phyloP scores from a whole-genome alignment of 1,140 invertebrate genomes.

The Triops cancriformis region DNA sequence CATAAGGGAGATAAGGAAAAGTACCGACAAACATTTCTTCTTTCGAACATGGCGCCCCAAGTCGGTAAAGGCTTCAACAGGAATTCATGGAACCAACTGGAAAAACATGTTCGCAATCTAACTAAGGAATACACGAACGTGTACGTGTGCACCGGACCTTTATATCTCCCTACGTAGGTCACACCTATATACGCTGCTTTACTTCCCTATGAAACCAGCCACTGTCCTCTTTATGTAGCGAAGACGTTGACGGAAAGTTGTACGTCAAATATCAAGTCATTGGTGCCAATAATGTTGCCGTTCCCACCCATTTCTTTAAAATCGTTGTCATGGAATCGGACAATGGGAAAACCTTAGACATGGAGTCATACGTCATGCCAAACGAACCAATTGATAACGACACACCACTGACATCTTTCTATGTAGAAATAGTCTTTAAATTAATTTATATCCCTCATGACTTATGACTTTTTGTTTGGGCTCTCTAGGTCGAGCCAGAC shows the following conservation, averaged over 20 bases:
- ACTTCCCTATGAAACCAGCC: no score
- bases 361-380: conserved; percentile 93
- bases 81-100: conserved; percentile 82
- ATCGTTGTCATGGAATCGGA: conserved; percentile 66
- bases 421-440: neutral
- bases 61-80: conserved; percentile 94
- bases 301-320: conserved; percentile 99
- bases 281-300: conserved; percentile 85
- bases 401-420: conserved; percentile 49
- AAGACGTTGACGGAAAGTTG: conserved; percentile 74
- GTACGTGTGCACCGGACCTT: conserved; percentile 91
- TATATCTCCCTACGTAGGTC: conserved; percentile 77
- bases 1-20: conserved; percentile 69
- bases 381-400: conserved; percentile 74
- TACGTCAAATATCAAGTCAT: conserved; percentile 96
- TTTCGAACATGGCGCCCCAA: conserved; percentile 95
- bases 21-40: conserved; percentile 82
- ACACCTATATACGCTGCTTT: no score
- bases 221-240: conserved; percentile 43
- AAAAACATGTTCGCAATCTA: conserved; percentile 77
- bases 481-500: conserved; percentile 62
- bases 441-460: neutral
- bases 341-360: conserved; percentile 58
- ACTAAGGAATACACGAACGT: conserved; percentile 75
- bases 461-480: no score